Percentiles rank a stretch among this genome's conserved stretches.
phyloP scores from a whole-genome alignment of 2,888 invertebrate species.

The Lasioglossum zephyrum region DNA sequence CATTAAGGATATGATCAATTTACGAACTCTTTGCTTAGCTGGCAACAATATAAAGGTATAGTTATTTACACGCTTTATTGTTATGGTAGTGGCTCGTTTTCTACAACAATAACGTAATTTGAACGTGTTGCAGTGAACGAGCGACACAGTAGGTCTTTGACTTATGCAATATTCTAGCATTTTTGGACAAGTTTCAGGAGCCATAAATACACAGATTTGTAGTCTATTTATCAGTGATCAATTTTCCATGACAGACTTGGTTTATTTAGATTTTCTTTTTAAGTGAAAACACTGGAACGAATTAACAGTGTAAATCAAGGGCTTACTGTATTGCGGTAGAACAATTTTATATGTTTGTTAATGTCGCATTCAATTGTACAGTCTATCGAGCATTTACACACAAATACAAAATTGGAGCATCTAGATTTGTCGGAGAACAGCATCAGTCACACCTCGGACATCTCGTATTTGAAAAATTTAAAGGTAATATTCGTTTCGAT shows the following conservation, averaged over 20 bases:
- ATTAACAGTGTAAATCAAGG: too few relatives aligned
- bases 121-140: neutral
- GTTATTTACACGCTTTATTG: conserved; percentile 9
- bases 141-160: neutral
- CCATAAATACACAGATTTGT: too few relatives aligned
- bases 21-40: conserved; percentile 93
- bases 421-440: conserved; percentile 96
- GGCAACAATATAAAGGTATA: conserved; percentile 95
- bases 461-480: conserved; percentile 92
- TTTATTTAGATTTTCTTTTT: too few relatives aligned
- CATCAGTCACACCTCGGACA: conserved; percentile 93
- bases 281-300: too few relatives aligned
- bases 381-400: conserved; percentile 95
- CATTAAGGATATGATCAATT: conserved; percentile 91
- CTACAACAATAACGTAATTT: neutral
- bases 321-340: neutral
- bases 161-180: too few relatives aligned
- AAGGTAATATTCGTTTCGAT: conserved; percentile 86
- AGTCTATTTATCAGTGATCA: too few relatives aligned
- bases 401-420: conserved; percentile 92
- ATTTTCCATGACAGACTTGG: too few relatives aligned
- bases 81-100: neutral
- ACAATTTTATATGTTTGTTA: conserved; percentile 9
- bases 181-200: too few relatives aligned
- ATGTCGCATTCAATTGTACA: conserved; percentile 73